These are phyloP conservation scores for Larimichthys crocea DNA, from an alignment of 2,113 vertebrate species.

Conservation along the genomic window DNA sequence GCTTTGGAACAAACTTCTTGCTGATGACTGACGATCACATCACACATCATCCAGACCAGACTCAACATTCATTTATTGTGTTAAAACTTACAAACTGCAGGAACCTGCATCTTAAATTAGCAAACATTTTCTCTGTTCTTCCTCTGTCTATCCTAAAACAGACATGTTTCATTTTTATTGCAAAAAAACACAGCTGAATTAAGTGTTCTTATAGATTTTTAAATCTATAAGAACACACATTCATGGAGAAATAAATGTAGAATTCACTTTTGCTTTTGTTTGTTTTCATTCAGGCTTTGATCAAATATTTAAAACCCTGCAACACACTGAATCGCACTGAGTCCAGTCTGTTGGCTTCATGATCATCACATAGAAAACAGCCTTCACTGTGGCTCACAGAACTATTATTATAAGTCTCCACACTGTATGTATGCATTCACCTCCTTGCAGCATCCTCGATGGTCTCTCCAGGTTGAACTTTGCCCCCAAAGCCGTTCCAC, in stretches of 20 bases:
- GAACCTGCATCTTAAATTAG: neutral
- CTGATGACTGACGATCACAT: conserved; percentile 33
- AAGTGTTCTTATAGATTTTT: neutral
- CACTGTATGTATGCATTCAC: conserved; percentile 72
- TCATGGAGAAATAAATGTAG: neutral
- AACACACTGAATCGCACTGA: neutral
- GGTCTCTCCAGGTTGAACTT: conserved; percentile 90
- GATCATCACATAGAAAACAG: too few species aligned
- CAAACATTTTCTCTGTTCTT: neutral
- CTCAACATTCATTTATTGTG: neutral
- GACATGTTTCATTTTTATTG: neutral
- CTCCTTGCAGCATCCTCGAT: conserved; percentile 91
- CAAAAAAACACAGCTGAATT: neutral
- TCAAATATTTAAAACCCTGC: neutral
- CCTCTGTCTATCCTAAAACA: neutral
- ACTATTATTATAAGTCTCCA: neutral
- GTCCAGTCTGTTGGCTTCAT: too few species aligned
- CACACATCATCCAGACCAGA: conserved; percentile 11
- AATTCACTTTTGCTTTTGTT: neutral
- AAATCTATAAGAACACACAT: neutral
- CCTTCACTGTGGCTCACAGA: neutral
- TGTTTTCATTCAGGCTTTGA: neutral
- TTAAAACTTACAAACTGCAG: neutral
- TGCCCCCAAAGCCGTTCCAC: conserved; percentile 98
- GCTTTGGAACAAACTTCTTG: conserved; percentile 38